These are phyloP conservation scores for Eublepharis macularius DNA, from an alignment of 2,113 vertebrate species.

Conservation along the genomic window DNA sequence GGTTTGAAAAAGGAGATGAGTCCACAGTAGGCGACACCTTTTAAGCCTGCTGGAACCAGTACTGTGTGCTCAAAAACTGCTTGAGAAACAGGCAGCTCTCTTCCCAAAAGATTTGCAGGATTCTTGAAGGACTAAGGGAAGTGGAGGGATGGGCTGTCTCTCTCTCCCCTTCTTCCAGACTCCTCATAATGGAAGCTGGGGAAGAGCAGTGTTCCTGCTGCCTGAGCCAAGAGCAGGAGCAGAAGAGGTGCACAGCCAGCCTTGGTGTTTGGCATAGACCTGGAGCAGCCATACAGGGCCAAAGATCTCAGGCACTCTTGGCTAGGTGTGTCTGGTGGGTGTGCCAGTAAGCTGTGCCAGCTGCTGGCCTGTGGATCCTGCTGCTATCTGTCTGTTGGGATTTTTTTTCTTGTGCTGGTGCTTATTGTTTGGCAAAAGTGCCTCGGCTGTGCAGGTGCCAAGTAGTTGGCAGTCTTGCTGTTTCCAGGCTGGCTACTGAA, in stretches of 20 bases:
- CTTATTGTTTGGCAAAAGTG: neutral
- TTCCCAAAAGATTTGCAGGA: neutral
- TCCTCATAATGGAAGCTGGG: neutral
- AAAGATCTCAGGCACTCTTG: neutral
- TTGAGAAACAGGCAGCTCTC: neutral
- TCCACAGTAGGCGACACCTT: neutral
- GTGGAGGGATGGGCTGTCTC: accelerated
- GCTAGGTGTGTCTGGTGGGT: neutral
- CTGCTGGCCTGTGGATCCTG: neutral
- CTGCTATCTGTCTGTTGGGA: neutral
- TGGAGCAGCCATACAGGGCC: neutral
- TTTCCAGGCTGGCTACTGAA: neutral
- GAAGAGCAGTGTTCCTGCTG: constrained; percentile 49
- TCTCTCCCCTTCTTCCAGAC: neutral
- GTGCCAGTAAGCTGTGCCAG: neutral
- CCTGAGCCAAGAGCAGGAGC: constrained; percentile 67
- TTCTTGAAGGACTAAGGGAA: neutral
- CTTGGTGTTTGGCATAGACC: neutral
- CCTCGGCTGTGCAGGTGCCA: neutral
- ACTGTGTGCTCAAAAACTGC: neutral
- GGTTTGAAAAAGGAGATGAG: neutral
- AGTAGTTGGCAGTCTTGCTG: neutral
- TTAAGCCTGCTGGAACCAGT: neutral
- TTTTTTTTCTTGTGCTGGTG: neutral
- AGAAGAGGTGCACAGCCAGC: accelerated